phyloP scores from a whole-genome alignment of 1,140 invertebrate species.

The Stegodyphus dumicola region DNA sequence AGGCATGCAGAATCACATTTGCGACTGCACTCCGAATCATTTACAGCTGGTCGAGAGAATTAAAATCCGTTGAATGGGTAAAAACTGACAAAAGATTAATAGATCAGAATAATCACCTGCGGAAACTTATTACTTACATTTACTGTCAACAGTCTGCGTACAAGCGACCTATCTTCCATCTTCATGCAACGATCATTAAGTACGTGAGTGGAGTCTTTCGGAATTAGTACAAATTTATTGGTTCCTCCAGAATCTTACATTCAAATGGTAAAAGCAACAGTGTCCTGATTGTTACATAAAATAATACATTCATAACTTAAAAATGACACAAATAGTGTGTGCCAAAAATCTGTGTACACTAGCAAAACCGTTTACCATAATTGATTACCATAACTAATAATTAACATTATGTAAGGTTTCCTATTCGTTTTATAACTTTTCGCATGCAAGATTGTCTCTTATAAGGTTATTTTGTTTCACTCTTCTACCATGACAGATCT shows the following conservation, averaged over 20 bases:
- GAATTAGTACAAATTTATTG: background rate
- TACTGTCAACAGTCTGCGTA: no score
- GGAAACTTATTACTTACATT: no score
- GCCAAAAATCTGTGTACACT: background rate
- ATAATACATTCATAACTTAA: background rate
- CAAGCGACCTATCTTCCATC: no score
- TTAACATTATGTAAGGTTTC: background rate
- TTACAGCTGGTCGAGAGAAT: no score
- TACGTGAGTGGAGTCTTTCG: background rate
- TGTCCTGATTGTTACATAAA: background rate
- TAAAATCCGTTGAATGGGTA: no score
- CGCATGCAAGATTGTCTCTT: background rate
- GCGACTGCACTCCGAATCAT: no score
- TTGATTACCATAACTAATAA: background rate
- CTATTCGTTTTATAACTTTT: background rate
- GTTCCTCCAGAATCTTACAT: background rate
- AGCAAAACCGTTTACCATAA: background rate
- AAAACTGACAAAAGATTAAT: no score
- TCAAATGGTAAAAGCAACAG: background rate
- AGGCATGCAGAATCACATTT: no score
- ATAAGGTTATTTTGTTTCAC: background rate
- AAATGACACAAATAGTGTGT: background rate
- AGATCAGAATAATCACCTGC: no score
- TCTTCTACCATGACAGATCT: background rate
- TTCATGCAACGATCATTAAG: no score